A percentile compares a stretch with the other conserved stretches of the same genome.
phyloP scores from a whole-genome alignment of 2,797 vertebrate genomes.

The Intellagama lesueurii region DNA sequence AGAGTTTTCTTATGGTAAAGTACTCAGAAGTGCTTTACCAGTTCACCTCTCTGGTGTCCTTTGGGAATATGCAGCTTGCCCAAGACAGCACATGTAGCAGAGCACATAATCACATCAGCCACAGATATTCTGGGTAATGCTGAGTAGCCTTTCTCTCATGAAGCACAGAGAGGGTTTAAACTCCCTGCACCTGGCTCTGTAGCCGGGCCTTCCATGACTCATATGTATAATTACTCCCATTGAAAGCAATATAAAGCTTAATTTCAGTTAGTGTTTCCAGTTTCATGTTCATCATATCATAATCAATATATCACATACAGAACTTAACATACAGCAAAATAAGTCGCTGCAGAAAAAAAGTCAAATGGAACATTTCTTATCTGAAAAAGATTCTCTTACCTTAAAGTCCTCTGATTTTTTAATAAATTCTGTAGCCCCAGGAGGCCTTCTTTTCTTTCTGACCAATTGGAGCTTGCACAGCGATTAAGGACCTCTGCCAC shows the following conservation, averaged over 20 bases:
- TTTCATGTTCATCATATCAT: not conserved
- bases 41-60: too few species aligned
- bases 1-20: too few species aligned
- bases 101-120: too few species aligned
- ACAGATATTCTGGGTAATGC: too few species aligned
- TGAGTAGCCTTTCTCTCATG: too few species aligned
- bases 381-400: conserved; percentile 72
- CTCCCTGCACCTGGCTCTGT: too few species aligned
- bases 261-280: not conserved
- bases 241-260: not conserved
- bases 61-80: too few species aligned
- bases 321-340: not conserved
- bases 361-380: not conserved
- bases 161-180: too few species aligned
- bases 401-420: conserved; percentile 94
- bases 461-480: conserved; percentile 97
- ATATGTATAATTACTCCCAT: too few species aligned
- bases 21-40: too few species aligned
- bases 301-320: not conserved
- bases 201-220: too few species aligned
- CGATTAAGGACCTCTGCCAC: conserved; percentile 97
- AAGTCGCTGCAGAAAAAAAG: not conserved
- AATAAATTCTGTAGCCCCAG: conserved; percentile 91
- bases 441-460: conserved; percentile 95
- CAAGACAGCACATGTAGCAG: too few species aligned